Evolutionary conservation across 2,888 invertebrate species (phyloP), one percentile per base, ranked within the genome.

Genomic region (Congeria kusceri): DNA sequence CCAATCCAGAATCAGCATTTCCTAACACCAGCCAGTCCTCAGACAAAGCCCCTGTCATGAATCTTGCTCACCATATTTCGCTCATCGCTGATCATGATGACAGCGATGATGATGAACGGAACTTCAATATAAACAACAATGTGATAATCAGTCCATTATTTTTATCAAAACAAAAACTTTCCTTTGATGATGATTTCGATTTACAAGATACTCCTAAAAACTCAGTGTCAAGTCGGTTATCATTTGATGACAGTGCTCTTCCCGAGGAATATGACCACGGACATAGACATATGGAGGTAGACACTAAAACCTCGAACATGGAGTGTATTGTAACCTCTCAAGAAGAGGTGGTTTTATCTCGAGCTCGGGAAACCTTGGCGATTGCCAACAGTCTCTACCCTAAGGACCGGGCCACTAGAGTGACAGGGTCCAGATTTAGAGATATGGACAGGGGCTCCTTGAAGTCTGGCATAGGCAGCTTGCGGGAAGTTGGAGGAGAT

Each of bases 341-440:
- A 15, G 87, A 86, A 47, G 86, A 87, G 49, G 84, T 76, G 29
- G 84, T 87, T 47, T 68, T 87, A 46, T 83, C 85, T 11, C 72
- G 87, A 20, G 88, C 87, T n/a, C 70, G 84, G 39, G 77, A 85
- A 46, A 84, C 80, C 13, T 72, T 88, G 28, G 85, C 84, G 15
- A 74, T 84, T 75, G 86, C 85, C 3, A 87, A 85, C 44, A 84
- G 74, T 61, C 65, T 86, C 44, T 87, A 82, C 46, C 87, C 88
- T 23, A 67, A 65, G 32, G 68, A 56, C 56, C 3, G 56, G n/a
- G 56, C 29, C 1, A n/a, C 15, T 56, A 28, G n/a, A 13, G 61
- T 46, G 49, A 28, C 59, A n/a, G 29, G 13, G 13, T 23, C 44
- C n/a, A 67, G 56, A 15, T 46, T 27, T 5, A 25, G 44, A 15